phyloP scores from a whole-genome alignment of 2,113 vertebrate species.

The Microtus ochrogaster region DNA sequence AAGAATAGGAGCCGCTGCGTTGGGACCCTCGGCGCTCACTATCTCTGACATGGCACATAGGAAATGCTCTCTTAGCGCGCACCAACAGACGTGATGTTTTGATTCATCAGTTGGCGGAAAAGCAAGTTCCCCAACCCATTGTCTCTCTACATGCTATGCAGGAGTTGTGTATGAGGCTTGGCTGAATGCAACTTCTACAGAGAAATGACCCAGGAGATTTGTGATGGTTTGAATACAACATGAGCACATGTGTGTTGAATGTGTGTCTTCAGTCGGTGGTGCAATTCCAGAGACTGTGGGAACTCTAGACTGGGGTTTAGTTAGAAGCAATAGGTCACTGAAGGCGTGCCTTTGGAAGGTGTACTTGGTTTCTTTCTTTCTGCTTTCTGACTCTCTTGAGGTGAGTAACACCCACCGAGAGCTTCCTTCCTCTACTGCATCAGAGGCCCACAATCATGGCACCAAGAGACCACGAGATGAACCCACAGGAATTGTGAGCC shows the following conservation, averaged over 20 bases:
- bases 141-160: background rate
- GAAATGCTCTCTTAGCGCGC: background rate
- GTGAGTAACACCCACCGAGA: background rate
- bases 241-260: background rate
- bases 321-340: background rate
- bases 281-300: background rate
- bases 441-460: no score
- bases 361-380: no score
- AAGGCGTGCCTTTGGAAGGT: background rate
- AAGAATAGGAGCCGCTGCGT: background rate
- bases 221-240: background rate
- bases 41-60: background rate
- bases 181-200: background rate
- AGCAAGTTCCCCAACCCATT: background rate
- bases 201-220: background rate
- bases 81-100: background rate
- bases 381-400: background rate
- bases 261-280: background rate
- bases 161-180: accelerated
- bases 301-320: background rate
- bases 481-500: background rate
- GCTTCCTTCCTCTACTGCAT: background rate
- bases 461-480: background rate
- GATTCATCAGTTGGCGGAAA: background rate
- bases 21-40: background rate